Conservation (phyloP, 2,113 vertebrate genomes). For the Anolis sagrei region DNA sequence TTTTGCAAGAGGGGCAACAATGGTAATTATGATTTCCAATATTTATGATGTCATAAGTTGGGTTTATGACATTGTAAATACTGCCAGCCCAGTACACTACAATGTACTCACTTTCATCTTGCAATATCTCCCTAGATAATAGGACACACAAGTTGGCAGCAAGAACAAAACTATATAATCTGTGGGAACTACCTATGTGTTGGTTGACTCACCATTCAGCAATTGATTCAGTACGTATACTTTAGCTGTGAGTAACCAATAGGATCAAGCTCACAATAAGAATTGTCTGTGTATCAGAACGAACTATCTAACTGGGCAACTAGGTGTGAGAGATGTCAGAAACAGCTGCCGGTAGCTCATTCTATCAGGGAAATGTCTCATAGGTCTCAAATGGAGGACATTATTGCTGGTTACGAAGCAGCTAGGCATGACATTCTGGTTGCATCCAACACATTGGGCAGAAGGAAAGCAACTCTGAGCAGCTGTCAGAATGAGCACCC, state of each 20-base stretch:
- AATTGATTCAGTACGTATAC: no score
- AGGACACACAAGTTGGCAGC: no score
- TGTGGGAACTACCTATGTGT: no score
- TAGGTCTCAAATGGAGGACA: neutral
- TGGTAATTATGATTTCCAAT: no score
- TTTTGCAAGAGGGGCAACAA: no score
- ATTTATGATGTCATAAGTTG: no score
- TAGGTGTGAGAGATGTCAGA: neutral
- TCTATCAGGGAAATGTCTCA: constrained; percentile 2
- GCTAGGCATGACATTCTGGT: constrained; percentile 8
- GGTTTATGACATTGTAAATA: no score
- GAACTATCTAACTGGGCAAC: neutral
- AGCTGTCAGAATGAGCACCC: constrained; percentile 18
- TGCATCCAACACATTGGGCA: neutral
- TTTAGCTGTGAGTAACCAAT: no score
- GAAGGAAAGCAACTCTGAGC: neutral
- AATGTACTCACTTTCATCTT: neutral
- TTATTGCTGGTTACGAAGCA: neutral
- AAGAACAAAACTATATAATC: no score
- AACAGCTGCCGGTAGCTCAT: neutral
- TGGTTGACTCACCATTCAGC: no score
- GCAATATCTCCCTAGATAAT: neutral
- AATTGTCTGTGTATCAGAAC: neutral
- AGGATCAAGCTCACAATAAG: no score
- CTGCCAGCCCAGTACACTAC: no score